These are phyloP conservation scores for Trochalopteron elliotii DNA, from an alignment of 2,113 vertebrate species.

Conservation along the genomic window DNA sequence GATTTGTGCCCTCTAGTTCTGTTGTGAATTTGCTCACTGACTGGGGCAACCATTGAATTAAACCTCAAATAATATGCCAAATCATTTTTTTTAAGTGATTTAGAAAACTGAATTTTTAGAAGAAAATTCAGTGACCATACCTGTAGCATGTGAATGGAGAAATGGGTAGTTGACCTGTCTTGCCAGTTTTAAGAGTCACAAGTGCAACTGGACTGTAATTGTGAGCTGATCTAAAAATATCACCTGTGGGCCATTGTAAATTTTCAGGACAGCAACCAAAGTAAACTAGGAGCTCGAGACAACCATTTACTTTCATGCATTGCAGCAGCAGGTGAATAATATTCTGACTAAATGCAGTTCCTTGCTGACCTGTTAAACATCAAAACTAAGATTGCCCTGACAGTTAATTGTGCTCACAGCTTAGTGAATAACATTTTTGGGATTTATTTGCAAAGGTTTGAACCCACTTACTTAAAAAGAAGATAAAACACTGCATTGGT, in stretches of 20 bases:
- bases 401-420: not conserved
- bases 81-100: not conserved
- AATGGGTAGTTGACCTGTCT: not conserved
- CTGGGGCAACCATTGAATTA: not conserved
- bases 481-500: not conserved
- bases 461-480: not conserved
- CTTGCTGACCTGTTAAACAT: not conserved
- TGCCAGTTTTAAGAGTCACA: not conserved
- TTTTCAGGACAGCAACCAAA: not conserved
- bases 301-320: not conserved
- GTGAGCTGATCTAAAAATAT: not conserved
- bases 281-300: not conserved
- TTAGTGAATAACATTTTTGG: not conserved
- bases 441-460: not conserved
- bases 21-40: not conserved
- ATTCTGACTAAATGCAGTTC: not conserved
- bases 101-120: not conserved
- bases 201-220: not conserved
- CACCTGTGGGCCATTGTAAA: accelerated
- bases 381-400: not conserved
- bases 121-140: not conserved
- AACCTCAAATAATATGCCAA: not conserved
- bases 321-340: not conserved
- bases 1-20: not conserved
- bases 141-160: not conserved